A percentile compares a stretch with the other conserved stretches of the same genome.
phyloP scores from a whole-genome alignment of 1,140 invertebrate genomes.

The Linepithema humile region DNA sequence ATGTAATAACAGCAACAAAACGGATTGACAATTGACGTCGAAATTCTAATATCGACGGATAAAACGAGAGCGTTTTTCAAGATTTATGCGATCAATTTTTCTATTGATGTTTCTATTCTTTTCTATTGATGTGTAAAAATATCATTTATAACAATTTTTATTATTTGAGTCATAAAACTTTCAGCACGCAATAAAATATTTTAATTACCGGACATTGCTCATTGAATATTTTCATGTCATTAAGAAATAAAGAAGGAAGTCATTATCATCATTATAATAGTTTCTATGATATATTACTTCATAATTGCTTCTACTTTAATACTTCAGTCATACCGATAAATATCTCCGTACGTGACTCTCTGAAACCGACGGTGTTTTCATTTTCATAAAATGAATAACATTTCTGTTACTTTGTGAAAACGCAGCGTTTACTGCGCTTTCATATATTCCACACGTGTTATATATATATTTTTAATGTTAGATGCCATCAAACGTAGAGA shows the following conservation, averaged over 20 bases:
- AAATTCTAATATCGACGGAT: not conserved
- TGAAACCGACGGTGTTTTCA: not conserved
- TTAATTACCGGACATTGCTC: not conserved
- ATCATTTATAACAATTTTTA: too few relatives aligned
- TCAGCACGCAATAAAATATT: too few relatives aligned
- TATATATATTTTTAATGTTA: constrained; percentile 9
- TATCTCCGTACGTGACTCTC: not conserved
- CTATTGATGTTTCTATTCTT: too few relatives aligned
- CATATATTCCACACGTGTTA: not conserved
- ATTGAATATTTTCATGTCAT: not conserved
- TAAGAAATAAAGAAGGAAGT: not conserved
- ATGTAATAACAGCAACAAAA: not conserved
- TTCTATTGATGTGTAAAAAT: too few relatives aligned
- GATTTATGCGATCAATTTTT: too few relatives aligned
- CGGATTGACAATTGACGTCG: not conserved
- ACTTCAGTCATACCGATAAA: not conserved
- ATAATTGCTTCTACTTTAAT: not conserved
- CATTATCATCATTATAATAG: not conserved
- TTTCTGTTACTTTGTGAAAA: not conserved
- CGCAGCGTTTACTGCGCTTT: not conserved
- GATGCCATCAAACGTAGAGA: constrained; percentile 25
- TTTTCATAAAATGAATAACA: not conserved
- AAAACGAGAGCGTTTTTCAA: too few relatives aligned
- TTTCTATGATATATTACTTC: not conserved
- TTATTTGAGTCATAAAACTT: too few relatives aligned